Evolutionary conservation across 2,113 vertebrate species (phyloP).

Genomic region (Azemiops feae): DNA sequence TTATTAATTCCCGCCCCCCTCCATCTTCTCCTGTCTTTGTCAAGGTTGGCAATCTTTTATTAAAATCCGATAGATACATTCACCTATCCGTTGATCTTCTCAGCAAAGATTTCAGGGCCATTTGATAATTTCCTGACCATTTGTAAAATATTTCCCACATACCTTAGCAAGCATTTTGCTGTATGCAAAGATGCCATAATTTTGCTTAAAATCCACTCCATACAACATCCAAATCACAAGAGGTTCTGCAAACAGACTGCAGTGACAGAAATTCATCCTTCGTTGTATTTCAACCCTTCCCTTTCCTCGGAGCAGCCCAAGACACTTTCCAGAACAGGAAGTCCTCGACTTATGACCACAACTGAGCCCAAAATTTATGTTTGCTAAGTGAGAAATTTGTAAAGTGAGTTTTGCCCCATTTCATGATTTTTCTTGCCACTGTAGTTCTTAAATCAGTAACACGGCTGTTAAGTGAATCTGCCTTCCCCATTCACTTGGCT

Average conservation of each 20-base stretch:
- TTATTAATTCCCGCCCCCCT: background rate
- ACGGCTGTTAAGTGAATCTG: too few species aligned
- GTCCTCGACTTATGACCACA: too few species aligned
- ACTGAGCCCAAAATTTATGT: too few species aligned
- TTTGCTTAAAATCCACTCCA: background rate
- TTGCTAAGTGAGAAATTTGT: too few species aligned
- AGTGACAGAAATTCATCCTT: background rate
- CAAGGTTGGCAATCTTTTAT: background rate
- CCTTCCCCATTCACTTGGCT: too few species aligned
- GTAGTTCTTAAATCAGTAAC: too few species aligned
- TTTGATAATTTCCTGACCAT: background rate
- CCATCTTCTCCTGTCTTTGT: background rate
- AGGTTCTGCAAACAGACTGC: background rate
- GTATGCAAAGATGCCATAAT: background rate
- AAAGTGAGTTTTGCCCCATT: too few species aligned
- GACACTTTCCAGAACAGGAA: too few species aligned
- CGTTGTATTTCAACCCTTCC: background rate
- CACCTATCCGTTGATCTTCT: background rate
- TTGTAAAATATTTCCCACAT: background rate
- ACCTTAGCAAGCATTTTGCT: too few species aligned
- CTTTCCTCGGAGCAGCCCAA: too few species aligned
- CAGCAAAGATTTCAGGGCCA: background rate
- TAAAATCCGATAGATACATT: background rate
- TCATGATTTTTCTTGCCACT: too few species aligned
- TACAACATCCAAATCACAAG: background rate